A percentile compares a stretch with the other conserved stretches of the same genome.
phyloP scores from a whole-genome alignment of 1,140 invertebrate species.

The Drosophila virilis region DNA sequence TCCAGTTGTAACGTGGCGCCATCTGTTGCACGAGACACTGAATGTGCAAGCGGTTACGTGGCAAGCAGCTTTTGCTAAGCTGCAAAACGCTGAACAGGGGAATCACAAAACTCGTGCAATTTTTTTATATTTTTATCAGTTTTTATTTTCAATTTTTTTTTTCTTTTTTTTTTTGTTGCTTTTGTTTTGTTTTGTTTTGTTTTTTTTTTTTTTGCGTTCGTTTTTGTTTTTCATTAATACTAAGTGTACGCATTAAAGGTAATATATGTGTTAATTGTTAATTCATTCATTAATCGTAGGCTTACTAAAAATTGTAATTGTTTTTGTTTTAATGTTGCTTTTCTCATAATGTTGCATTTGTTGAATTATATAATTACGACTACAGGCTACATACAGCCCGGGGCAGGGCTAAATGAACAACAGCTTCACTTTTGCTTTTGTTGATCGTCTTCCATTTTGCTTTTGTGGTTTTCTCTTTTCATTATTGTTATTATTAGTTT shows the following conservation, averaged over 20 bases:
- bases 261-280: constrained; percentile 66
- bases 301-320: constrained; percentile 61
- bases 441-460: background rate
- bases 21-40: background rate
- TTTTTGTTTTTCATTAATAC: constrained; percentile 57
- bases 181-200: constrained; percentile 21
- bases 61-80: background rate
- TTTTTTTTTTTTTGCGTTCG: constrained; percentile 25
- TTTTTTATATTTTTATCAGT: constrained; percentile 18
- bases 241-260: constrained; percentile 74
- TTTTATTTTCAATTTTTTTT: constrained; percentile 33
- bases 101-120: constrained; percentile 4
- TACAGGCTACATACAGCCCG: constrained; percentile 5
- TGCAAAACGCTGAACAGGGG: background rate
- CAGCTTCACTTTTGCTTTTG: constrained; percentile 9
- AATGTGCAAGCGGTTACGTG: background rate
- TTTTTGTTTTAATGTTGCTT: constrained; percentile 27
- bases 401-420: constrained; percentile 11
- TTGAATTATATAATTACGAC: constrained; percentile 38
- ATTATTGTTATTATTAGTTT: background rate
- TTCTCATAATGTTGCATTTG: constrained; percentile 32
- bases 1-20: background rate
- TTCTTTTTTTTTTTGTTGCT: constrained; percentile 24
- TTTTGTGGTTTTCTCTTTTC: background rate
- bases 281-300: constrained; percentile 47